Base-by-base conservation (phyloP, 2,797 vertebrate species). In the Coilia nasus region DNA sequence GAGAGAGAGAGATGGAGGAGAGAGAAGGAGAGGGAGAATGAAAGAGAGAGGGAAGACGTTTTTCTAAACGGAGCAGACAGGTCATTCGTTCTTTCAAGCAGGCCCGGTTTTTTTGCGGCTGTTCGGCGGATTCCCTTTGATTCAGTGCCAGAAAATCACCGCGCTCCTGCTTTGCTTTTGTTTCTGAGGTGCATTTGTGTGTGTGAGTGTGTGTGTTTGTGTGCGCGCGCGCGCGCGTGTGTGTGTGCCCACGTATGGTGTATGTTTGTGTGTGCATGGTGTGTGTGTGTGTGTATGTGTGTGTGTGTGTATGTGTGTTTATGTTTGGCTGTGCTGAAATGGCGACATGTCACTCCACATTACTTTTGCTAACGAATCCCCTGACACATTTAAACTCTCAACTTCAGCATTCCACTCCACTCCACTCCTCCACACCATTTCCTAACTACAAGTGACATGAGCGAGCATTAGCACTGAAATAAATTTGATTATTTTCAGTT, bases 101-200 rank as follows among this genome's bases (percentile, higher is more conserved):
- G 35, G 71, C 25, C 31, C 71, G 71, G 71, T 87, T 89, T 81
- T 41, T 59, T 78, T 28, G 35, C 44, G 25, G 71, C 56, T 54
- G 87, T 87, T 89, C 83, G 19, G 62, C 62, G 75, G 86, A 83
- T 88, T 82, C 81, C 28, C 87, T 93, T 90, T 93, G 89, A 92
- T 88, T 83, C 83, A 83, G 28, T 67, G 87, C 91, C 91, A 91
- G 83, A 85, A 88, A 89, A 92, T 89, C 82, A 67, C 81, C 3
- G 9, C 84, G 81, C 84, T 81, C 83, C 71, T 84, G 80, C 86
- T 83, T 83, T 87, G 83, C 54, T 87, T 89, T 88, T 87, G 62
- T 87, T 87, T 89, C 71, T 84, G 81, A 67, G 23, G 28, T 83
- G 59, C 54, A 47, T 71, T 80, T 83, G 62, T 31, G 14, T 59